phyloP scores from a whole-genome alignment of 37 sponge, comb jelly and placozoan genomes.

The Corticium candelabrum region DNA sequence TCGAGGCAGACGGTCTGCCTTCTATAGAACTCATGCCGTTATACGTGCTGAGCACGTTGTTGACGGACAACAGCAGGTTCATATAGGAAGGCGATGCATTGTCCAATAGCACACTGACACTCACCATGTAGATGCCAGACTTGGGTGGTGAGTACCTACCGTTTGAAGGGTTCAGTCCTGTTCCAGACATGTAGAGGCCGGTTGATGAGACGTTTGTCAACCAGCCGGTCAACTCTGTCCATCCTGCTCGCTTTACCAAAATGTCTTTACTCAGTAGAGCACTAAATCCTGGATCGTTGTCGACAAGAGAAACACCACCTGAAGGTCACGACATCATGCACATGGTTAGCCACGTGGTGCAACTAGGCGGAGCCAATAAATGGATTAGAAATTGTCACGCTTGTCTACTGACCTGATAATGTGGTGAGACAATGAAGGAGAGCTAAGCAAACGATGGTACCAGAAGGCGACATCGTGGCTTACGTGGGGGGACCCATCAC shows the following conservation, averaged over 20 bases:
- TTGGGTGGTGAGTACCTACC: not conserved
- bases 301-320: no score
- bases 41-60: not conserved
- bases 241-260: not conserved
- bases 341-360: no score
- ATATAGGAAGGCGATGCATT: not conserved
- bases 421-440: no score
- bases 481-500: no score
- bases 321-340: no score
- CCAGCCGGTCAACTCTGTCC: not conserved
- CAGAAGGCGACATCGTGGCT: no score
- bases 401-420: no score
- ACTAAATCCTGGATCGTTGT: not conserved
- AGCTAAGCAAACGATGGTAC: no score
- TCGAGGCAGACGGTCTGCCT: not conserved
- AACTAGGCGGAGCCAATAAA: no score
- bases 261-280: not conserved
- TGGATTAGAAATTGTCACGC: no score
- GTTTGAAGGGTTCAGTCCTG: not conserved
- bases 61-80: not conserved
- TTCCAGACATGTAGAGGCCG: not conserved
- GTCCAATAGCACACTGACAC: not conserved
- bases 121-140: not conserved
- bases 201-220: not conserved
- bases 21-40: conserved; percentile 1